Evolutionary conservation across 1,140 invertebrate species (phyloP), one percentile per base, ranked within the genome.

Genomic region (Condylostylus longicornis): DNA sequence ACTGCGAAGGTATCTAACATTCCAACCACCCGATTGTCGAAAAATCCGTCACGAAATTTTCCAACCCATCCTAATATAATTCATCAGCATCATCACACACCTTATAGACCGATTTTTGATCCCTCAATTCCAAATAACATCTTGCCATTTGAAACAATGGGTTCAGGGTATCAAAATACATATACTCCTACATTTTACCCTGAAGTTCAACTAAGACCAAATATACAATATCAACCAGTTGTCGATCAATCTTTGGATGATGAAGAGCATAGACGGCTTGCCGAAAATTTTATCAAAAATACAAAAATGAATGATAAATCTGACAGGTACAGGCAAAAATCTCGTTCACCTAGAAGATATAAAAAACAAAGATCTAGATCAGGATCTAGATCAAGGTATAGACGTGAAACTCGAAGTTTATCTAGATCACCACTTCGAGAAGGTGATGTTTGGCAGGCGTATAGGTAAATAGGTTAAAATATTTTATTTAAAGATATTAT

Each of bases 381-480:
- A 5, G 13, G 33, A 6, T 27, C 44, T 23, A 28, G 38, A 0
- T 28, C 13, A 6, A 30, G 46, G 3, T 46, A 52, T 28, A 18
- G 10, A 9, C 7, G 5, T 17, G 3, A 37, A 13, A 40, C 14
- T 34, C n/a, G 18, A 20, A 50, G 51, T 5, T 43, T 37, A 21
- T 56, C 53, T 0, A 14, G 53, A 29, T 56, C 53, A 1, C 51
- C 51, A 0, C 27, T 56, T 17, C 30, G 51, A 9, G 42, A 56
- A 23, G 50, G 47, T 18, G 50, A 54, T 22, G 40, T 54, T 18
- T 52, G 51, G 53, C 51, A 57, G 33, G 48, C 53, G 2, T 56
- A 56, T 35, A 43, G 53, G 1, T 50, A 56, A 33, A 42, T 56
- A 36, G 53, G n/a, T n/a, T n/a, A n/a, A n/a, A n/a, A n/a, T n/a